Evolutionary conservation across 2,113 vertebrate genomes (phyloP).

Genomic region (Theropithecus gelada): DNA sequence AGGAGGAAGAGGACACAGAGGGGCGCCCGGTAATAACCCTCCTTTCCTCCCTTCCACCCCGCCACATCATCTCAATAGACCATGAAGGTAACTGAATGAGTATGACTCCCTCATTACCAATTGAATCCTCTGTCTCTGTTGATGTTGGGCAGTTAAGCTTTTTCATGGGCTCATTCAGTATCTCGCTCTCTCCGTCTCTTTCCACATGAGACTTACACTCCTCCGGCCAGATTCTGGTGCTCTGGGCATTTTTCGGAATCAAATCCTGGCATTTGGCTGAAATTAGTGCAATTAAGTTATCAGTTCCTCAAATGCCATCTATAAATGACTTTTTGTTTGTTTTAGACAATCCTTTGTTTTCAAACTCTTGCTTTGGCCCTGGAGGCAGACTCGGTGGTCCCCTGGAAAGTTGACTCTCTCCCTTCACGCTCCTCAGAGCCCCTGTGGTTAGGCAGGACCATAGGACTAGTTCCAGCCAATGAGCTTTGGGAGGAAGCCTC

Average conservation of each 20-base stretch:
- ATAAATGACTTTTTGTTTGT: not conserved
- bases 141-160: not conserved
- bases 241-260: not conserved
- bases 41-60: no score
- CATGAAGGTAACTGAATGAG: fast-evolving
- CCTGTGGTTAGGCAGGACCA: fast-evolving
- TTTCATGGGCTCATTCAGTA: no score
- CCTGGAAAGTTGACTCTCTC: fast-evolving
- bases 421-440: fast-evolving
- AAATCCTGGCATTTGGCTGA: not conserved
- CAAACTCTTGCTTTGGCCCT: not conserved
- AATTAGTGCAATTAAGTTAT: not conserved
- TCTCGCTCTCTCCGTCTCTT: not conserved
- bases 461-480: not conserved
- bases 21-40: fast-evolving
- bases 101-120: fast-evolving
- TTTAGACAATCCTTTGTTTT: not conserved
- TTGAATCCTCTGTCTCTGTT: not conserved
- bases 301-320: not conserved
- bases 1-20: not conserved
- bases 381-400: not conserved
- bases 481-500: not conserved
- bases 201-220: fast-evolving
- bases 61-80: fast-evolving
- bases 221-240: not conserved